Conservation (phyloP, 1,140 invertebrate species). For the Drosophila repleta region DNA sequence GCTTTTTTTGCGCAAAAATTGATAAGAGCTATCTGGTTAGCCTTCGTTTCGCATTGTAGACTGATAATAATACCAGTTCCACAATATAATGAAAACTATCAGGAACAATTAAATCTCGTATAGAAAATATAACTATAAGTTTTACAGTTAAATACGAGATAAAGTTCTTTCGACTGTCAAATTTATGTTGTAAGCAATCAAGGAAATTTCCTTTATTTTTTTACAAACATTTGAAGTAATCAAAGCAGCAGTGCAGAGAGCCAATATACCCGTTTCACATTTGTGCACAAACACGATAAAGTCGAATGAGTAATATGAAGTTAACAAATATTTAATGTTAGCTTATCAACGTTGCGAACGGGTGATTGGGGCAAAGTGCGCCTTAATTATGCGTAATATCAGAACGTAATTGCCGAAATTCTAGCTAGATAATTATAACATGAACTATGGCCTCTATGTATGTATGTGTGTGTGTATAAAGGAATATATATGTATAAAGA, state of each 20-base stretch:
- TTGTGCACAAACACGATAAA: slow-evolving; percentile 3
- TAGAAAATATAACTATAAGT: not conserved
- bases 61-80: slow-evolving; percentile 15
- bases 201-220: no score
- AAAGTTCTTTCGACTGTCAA: no score
- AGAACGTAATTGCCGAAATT: slow-evolving; percentile 26
- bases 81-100: no score
- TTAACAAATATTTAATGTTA: slow-evolving; percentile 1
- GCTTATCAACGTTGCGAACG: slow-evolving; percentile 30
- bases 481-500: not conserved
- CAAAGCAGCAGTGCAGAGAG: no score
- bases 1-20: not conserved
- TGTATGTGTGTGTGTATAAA: no score
- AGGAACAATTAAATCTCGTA: not conserved
- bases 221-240: no score
- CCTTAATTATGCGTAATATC: slow-evolving; percentile 27
- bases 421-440: not conserved
- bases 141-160: not conserved
- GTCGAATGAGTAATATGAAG: not conserved
- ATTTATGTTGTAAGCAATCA: no score
- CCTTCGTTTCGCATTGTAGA: slow-evolving; percentile 4
- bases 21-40: slow-evolving; percentile 20
- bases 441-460: not conserved
- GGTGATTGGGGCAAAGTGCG: slow-evolving; percentile 56
- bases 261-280: not conserved